Base-by-base conservation (phyloP, 2,113 vertebrate genomes). In the Raja brachyura region DNA sequence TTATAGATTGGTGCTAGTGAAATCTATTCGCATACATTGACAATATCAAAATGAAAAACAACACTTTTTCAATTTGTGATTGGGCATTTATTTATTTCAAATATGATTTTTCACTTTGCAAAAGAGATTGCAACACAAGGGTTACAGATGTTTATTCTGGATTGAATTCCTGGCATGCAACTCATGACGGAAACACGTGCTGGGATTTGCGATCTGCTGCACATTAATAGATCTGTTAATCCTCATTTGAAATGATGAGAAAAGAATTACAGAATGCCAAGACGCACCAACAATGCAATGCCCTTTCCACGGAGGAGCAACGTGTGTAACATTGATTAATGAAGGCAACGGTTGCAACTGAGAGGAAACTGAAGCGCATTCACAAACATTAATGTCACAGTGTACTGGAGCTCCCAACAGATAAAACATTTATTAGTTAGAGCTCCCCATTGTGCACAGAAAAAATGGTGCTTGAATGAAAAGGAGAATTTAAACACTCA, bases 191-290 rank as follows among this genome's bases (percentile, higher is more conserved):
- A 70, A 74, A 73, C 8, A 10, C 16, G 66, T 92, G 68, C 39
- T 73, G 90, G 66, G 68, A 74, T 92, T 54, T 92, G 18, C 68
- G 39, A 74, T 92, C 90, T 74, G 25, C 31, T 74, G 66, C 66
- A 48, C 39, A 54, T 92, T 92, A 92, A 92, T 73, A 48, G 88
- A 73, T 73, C 31, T 74, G 90, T 92, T 92, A 48, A 73, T 92
- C 70, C 90, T 54, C 66, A 92, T 92, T 92, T 92, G 90, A 8
- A 73, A 54, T 25, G 39, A 74, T 92, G 68, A 92, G 73, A 74
- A 73, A 92, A 39, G 90, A 92, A 33, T 92, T 74, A 10, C 68
- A 73, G 39, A 54, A 74, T 11, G 68, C 66, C 90, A 54, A 74
- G 68, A 28, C 68, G 73, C 90, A 92, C 66, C 88, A 90, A 70